phyloP scores from a whole-genome alignment of 2,113 vertebrate genomes.

The Myotis brandtii region DNA sequence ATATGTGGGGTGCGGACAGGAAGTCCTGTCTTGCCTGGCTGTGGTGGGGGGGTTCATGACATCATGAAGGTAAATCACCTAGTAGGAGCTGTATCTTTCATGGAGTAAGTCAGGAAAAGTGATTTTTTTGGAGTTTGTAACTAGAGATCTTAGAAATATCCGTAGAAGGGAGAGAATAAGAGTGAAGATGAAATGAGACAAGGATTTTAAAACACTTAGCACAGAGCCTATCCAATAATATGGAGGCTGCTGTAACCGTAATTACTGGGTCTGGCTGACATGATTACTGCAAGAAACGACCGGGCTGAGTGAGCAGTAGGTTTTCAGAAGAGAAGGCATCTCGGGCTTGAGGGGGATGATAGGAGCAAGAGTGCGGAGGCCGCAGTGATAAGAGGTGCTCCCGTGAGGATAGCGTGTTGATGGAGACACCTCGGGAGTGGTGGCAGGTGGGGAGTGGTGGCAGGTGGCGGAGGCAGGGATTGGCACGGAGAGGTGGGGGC shows the following conservation, averaged over 20 bases:
- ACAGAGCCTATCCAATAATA: neutral
- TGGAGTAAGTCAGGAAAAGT: neutral
- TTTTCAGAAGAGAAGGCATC: neutral
- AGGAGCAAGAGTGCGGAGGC: too few species aligned
- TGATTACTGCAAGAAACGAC: neutral
- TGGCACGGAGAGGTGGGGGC: rapidly evolving
- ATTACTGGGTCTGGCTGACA: neutral
- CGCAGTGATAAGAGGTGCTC: neutral
- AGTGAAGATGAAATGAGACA: neutral
- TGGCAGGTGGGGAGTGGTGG: neutral
- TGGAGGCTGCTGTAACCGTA: neutral
- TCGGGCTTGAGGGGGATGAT: neutral
- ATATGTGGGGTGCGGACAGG: neutral
- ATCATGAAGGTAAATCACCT: neutral
- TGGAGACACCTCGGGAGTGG: neutral
- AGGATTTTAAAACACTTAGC: neutral
- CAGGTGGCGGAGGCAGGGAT: too few species aligned
- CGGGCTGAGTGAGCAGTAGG: neutral
- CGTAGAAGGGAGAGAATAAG: neutral
- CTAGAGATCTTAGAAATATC: neutral
- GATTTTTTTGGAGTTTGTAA: neutral
- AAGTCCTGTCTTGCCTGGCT: neutral
- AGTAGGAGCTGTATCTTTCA: neutral
- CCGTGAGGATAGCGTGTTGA: neutral
- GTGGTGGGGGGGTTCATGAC: neutral